Percentiles rank a stretch among this genome's conserved stretches.
These are phyloP conservation scores for Buceros bicornis DNA, from an alignment of 2,797 vertebrate genomes.

Conservation along the genomic window DNA sequence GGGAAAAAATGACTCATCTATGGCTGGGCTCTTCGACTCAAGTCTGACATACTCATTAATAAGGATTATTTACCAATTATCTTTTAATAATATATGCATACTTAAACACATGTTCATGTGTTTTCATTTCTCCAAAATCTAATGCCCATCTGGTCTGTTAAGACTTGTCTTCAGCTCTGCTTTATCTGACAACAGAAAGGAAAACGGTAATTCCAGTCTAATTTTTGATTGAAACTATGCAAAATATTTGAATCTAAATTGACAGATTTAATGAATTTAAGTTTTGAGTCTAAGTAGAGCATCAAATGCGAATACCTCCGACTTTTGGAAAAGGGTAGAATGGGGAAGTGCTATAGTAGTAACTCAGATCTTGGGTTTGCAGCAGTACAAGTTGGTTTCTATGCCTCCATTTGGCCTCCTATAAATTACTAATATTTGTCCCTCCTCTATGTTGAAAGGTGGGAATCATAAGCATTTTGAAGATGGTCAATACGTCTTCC, in stretches of 20 bases:
- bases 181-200: not conserved
- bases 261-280: not conserved
- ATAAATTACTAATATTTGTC: not conserved
- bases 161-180: not conserved
- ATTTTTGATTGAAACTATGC: not conserved
- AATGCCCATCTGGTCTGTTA: not conserved
- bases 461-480: not conserved
- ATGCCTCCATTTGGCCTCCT: not conserved
- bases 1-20: constrained; percentile 63
- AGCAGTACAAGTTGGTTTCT: not conserved
- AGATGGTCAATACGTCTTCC: not conserved
- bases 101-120: not conserved
- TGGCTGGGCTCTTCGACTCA: constrained; percentile 50
- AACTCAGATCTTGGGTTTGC: not conserved
- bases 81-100: not conserved
- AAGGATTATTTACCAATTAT: constrained; percentile 3
- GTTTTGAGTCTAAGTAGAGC: not conserved
- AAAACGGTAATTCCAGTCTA: not conserved
- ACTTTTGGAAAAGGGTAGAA: not conserved
- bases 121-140: not conserved
- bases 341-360: not conserved
- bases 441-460: not conserved
- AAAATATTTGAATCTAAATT: not conserved
- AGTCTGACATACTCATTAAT: not conserved
- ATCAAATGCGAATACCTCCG: not conserved